Percentiles rank a stretch among this genome's conserved stretches.
phyloP scores from a whole-genome alignment of 2,888 invertebrate species.

The Ethmia dodecea region DNA sequence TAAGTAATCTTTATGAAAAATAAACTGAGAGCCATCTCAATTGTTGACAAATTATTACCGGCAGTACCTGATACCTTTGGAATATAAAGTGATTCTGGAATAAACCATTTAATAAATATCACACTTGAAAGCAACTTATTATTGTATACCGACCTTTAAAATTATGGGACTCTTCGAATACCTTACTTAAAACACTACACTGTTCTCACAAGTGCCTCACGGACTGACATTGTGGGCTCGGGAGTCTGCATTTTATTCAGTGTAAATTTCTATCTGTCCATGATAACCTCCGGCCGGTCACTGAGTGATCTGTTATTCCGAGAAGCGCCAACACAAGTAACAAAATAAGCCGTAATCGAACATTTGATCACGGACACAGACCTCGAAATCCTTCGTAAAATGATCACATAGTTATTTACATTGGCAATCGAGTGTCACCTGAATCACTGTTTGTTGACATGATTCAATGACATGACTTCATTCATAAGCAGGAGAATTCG shows the following conservation, averaged over 20 bases:
- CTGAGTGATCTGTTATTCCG: conserved; percentile 54
- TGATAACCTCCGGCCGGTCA: conserved; percentile 62
- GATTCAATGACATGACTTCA: conserved; percentile 31
- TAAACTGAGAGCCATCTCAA: too few species aligned
- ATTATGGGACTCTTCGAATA: too few species aligned
- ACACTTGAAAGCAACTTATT: too few species aligned
- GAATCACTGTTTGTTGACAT: conserved; percentile 27
- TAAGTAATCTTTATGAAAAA: too few species aligned
- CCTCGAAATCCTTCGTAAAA: conserved; percentile 32
- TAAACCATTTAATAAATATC: too few species aligned
- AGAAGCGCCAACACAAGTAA: conserved; percentile 43
- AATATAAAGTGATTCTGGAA: too few species aligned
- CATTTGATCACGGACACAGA: too few species aligned
- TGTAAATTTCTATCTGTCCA: conserved; percentile 50
- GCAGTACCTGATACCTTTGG: too few species aligned
- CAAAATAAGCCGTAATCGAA: conserved; percentile 35
- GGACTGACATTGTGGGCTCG: conserved; percentile 49
- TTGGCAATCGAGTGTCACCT: conserved; percentile 35
- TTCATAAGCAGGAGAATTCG: conserved; percentile 1
- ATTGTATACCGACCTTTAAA: too few species aligned
- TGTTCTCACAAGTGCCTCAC: conserved; percentile 25
- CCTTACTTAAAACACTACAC: too few species aligned
- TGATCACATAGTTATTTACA: conserved; percentile 41
- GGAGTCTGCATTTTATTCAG: conserved; percentile 57
- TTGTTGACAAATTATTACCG: too few species aligned